Evolutionary conservation across 2,113 vertebrate genomes (phyloP).

Genomic region (Benitochromis conjunctus): DNA sequence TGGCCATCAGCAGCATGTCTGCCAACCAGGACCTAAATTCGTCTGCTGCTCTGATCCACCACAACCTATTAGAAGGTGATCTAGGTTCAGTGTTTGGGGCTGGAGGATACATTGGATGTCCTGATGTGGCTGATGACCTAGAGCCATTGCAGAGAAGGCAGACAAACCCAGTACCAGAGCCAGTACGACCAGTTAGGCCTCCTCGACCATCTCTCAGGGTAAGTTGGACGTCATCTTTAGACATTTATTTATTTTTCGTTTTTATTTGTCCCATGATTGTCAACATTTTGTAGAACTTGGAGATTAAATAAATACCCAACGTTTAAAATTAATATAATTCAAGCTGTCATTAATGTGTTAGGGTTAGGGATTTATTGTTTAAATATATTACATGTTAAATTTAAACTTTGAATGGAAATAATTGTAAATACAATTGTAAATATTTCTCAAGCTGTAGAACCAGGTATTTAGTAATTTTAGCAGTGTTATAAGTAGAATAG

Average conservation of each 20-base stretch:
- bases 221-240: background rate
- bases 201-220: slow-evolving; percentile 68
- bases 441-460: background rate
- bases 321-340: background rate
- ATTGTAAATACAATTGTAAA: background rate
- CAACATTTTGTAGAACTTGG: background rate
- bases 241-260: background rate
- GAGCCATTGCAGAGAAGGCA: slow-evolving; percentile 34
- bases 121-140: slow-evolving; percentile 66
- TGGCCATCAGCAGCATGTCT: background rate
- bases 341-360: background rate
- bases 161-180: slow-evolving; percentile 11
- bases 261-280: background rate
- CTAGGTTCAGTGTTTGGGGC: slow-evolving; percentile 52
- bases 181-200: slow-evolving; percentile 43
- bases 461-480: background rate
- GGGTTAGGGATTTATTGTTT: background rate
- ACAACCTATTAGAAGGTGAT: slow-evolving; percentile 42
- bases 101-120: slow-evolving; percentile 58
- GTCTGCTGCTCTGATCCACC: background rate
- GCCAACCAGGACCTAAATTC: background rate
- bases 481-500: background rate
- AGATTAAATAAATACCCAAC: background rate
- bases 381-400: background rate
- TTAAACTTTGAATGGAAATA: background rate